Evolutionary conservation across 2,797 vertebrate species (phyloP), one percentile per base, ranked within the genome.

Genomic region (Myotis planiceps): DNA sequence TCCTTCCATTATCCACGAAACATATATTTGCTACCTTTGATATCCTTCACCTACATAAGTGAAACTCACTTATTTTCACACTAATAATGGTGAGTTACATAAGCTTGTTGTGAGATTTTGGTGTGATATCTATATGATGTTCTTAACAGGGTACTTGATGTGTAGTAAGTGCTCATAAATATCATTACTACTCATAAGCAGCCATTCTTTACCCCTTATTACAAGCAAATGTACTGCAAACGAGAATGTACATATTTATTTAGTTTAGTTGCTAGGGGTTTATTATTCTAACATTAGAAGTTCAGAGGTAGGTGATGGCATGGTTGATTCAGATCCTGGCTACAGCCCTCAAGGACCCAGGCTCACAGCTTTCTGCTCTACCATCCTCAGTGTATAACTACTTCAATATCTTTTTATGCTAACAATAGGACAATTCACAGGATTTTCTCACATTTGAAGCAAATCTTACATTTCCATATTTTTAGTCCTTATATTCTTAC

Each of bases 211-310:
- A 63, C 1, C 29, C 32, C 6, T 94, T 95, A 74, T 86, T 71
- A 72, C 63, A 92, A 85, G 21, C 72, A 92, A 94, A 90, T 37
- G 18, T 53, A 80, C 49, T 95, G 27, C 25, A 80, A 92, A 88
- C 3, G 60, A 91, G 13, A 80, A 3, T 65, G 10, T 45, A 29
- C 7, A 34, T 78, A 68, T 94, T 89, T 85, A 66, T 29, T 39
- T 75, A 71, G 21, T 88, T 89, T 93, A 65, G 21, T 89, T 29
- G 83, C 55, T 27, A 34, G 12, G 37, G 14, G 5, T 66, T 92
- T 76, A 19, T 37, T 80, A 45, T 80, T 80, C 51, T 92, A 14
- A 45, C 21, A 45, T 37, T 6, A 27, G 72, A 76, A 92, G 79
- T 81, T 88, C 29, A 47, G 37, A 74, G 32, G 42, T 78, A 49